A percentile compares a stretch with the other conserved stretches of the same genome.
Evolutionary conservation across 2,113 vertebrate species (phyloP).

Genomic region (Labeo rohita): DNA sequence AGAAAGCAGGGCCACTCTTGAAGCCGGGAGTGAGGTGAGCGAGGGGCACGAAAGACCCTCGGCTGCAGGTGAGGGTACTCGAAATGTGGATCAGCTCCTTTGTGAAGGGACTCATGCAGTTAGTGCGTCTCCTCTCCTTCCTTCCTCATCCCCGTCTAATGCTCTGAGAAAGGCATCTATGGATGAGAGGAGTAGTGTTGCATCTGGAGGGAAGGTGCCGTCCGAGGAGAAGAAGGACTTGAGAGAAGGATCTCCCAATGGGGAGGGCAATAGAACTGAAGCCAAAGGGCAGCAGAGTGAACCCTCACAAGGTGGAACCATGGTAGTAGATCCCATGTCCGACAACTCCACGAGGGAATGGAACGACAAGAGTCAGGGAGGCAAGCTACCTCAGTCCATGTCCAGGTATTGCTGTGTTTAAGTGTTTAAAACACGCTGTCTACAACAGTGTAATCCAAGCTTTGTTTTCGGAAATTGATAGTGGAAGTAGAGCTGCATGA

Average conservation of each 20-base stretch:
- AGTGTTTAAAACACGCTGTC: neutral
- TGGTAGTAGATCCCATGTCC: slow-evolving; percentile 66
- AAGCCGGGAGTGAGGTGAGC: slow-evolving; percentile 62
- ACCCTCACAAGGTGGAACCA: slow-evolving; percentile 64
- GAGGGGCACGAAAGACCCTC: slow-evolving; percentile 40
- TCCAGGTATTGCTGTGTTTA: slow-evolving; percentile 72
- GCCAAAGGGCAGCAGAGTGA: slow-evolving; percentile 70
- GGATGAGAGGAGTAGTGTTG: slow-evolving; percentile 66
- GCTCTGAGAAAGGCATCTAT: slow-evolving; percentile 58
- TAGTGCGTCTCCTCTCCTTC: slow-evolving; percentile 73
- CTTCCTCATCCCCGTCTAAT: slow-evolving; percentile 62
- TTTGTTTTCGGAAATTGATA: neutral
- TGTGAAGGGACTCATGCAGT: slow-evolving; percentile 76
- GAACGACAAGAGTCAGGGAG: slow-evolving; percentile 79
- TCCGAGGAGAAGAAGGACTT: slow-evolving; percentile 63
- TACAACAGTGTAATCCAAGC: too few species aligned
- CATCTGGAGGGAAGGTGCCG: slow-evolving; percentile 29
- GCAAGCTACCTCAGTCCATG: slow-evolving; percentile 79
- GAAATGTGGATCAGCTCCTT: slow-evolving; percentile 80
- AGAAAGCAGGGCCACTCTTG: slow-evolving; percentile 77
- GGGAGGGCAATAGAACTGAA: slow-evolving; percentile 61
- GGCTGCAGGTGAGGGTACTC: slow-evolving; percentile 29
- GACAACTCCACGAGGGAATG: slow-evolving; percentile 78
- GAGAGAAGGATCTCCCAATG: slow-evolving; percentile 54
- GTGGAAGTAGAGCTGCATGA: neutral